A percentile compares a stretch with the other conserved stretches of the same genome.
phyloP scores from a whole-genome alignment of 92 coral and sea anemone species.

The Anthopleura xanthogrammica region DNA sequence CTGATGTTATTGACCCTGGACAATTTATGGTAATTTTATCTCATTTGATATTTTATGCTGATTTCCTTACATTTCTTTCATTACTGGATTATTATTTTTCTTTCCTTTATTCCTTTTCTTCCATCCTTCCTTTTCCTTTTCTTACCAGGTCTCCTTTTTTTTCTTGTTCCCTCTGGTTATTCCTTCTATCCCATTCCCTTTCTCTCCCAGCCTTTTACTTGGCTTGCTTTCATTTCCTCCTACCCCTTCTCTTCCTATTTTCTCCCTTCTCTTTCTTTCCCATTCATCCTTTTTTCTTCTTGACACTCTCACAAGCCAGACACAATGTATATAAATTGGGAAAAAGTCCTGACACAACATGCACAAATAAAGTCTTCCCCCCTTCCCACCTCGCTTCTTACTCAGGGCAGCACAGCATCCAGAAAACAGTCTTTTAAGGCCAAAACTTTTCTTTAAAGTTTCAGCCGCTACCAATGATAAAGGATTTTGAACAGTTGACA shows the following conservation, averaged over 20 bases:
- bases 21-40: slow-evolving; percentile 67
- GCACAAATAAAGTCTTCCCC: no score
- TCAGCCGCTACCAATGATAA: slow-evolving; percentile 60
- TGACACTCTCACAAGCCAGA: neutral
- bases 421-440: neutral
- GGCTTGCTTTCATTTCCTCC: no score
- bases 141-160: neutral
- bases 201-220: neutral
- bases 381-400: neutral
- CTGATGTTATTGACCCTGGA: slow-evolving; percentile 68
- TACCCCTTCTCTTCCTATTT: neutral
- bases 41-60: neutral
- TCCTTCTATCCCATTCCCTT: neutral
- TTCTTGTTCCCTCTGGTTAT: neutral
- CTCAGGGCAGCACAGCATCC: no score
- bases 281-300: neutral
- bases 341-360: no score
- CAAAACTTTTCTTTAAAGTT: slow-evolving; percentile 35
- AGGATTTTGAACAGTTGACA: slow-evolving; percentile 31
- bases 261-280: neutral
- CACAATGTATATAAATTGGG: no score
- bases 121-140: no score
- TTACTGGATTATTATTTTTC: no score
- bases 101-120: no score
- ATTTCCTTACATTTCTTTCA: no score